These are phyloP conservation scores for Drosophila hamatofila DNA, from an alignment of 2,888 invertebrate genomes.

Conservation along the genomic window DNA sequence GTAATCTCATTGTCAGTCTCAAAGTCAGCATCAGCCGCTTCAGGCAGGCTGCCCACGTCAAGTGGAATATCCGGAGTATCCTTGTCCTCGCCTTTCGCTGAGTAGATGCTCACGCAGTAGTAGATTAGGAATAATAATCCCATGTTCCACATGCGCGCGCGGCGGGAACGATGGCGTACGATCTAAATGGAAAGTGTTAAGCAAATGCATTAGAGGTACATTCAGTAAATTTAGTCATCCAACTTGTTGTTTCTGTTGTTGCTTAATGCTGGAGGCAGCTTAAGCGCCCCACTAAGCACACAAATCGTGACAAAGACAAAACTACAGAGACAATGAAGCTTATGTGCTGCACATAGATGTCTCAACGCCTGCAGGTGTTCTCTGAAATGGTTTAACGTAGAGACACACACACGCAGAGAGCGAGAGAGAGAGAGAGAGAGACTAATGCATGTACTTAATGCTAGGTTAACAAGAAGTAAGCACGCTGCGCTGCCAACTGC, in stretches of 20 bases:
- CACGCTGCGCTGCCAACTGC: neutral
- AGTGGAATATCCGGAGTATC: conserved; percentile 35
- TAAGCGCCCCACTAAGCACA: conserved; percentile 39
- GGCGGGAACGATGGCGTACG: conserved; percentile 86
- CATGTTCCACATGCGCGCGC: conserved; percentile 89
- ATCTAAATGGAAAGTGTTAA: conserved; percentile 52
- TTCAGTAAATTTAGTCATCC: conserved; percentile 1
- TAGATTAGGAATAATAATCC: conserved; percentile 89
- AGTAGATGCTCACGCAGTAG: conserved; percentile 87
- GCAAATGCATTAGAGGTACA: conserved; percentile 13
- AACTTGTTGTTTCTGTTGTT: conserved; percentile 3
- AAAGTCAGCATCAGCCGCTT: conserved; percentile 50
- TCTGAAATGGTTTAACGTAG: conserved; percentile 11
- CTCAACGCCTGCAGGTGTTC: conserved; percentile 49
- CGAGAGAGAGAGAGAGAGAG: neutral
- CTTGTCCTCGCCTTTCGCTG: conserved; percentile 78
- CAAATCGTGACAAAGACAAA: conserved; percentile 52
- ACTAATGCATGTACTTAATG: conserved; percentile 11
- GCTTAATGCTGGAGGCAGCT: conserved; percentile 18
- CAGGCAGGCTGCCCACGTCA: conserved; percentile 59
- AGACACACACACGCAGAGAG: neutral
- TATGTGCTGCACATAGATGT: conserved; percentile 45
- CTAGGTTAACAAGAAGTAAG: conserved; percentile 39
- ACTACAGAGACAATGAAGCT: conserved; percentile 52
- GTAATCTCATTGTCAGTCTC: conserved; percentile 13